Evolutionary conservation across 2,888 invertebrate genomes (phyloP).

Genomic region (Chymomyza fuscimana): DNA sequence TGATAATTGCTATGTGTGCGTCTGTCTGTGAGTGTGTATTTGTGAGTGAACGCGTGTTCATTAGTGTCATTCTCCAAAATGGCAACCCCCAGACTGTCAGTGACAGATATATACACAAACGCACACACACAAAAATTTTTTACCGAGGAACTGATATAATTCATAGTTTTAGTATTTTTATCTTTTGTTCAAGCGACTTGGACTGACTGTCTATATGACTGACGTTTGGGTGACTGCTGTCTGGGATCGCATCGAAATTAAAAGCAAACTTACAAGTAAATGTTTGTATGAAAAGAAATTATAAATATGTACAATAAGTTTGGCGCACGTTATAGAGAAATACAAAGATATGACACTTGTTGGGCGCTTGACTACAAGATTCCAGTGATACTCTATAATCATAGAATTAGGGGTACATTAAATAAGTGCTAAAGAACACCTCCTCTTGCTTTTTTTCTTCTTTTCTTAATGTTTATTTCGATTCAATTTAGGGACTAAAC

Average conservation of each 20-base stretch:
- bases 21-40: not conserved
- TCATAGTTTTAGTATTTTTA: slow-evolving; percentile 31
- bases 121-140: not conserved
- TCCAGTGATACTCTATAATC: not conserved
- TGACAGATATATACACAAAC: slow-evolving; percentile 6
- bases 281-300: slow-evolving; percentile 21
- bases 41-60: not conserved
- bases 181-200: not conserved
- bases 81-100: slow-evolving; percentile 7
- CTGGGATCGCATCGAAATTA: not conserved
- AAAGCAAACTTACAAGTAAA: slow-evolving; percentile 26
- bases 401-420: no score
- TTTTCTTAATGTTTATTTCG: no score
- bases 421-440: no score
- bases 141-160: slow-evolving; percentile 23
- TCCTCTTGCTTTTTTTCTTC: no score
- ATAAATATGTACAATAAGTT: slow-evolving; percentile 60
- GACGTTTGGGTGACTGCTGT: not conserved
- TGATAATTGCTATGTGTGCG: slow-evolving; percentile 16
- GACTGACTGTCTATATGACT: not conserved
- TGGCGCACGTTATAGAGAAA: slow-evolving; percentile 47
- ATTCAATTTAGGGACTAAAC: no score
- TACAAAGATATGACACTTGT: not conserved
- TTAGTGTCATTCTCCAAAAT: slow-evolving; percentile 20
- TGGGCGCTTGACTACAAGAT: not conserved